Conservation (phyloP, 2,888 invertebrate genomes). For the Drosophila kanekoi region DNA sequence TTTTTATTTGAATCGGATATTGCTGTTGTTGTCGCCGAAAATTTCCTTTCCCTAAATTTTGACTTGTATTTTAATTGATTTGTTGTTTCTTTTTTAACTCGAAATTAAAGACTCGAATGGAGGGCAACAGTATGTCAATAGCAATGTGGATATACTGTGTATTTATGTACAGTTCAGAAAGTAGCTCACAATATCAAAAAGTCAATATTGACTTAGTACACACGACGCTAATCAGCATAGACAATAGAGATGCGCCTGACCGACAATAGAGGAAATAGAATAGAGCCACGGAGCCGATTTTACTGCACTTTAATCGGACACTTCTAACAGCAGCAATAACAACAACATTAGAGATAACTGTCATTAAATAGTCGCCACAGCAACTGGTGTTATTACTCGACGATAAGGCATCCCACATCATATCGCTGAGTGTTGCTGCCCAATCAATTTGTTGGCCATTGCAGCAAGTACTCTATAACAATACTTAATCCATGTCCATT, state of each 20-base stretch:
- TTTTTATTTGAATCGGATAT: conserved; percentile 41
- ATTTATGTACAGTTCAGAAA: conserved; percentile 6
- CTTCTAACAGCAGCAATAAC: conserved; percentile 9
- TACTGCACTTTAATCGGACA: conserved; percentile 49
- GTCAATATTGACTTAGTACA: conserved; percentile 47
- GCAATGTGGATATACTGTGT: background rate
- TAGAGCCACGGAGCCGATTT: background rate
- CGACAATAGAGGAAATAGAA: conserved; percentile 16
- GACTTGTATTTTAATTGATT: conserved; percentile 52
- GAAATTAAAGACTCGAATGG: conserved; percentile 9
- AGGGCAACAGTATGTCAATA: no score
- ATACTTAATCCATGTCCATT: conserved; percentile 60
- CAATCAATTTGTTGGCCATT: conserved; percentile 52
- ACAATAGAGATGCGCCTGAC: conserved; percentile 45
- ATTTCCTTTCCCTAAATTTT: conserved; percentile 17
- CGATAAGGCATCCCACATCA: conserved; percentile 37
- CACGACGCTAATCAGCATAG: conserved; percentile 47
- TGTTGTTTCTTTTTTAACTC: conserved; percentile 38
- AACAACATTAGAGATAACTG: conserved; percentile 31
- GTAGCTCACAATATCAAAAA: conserved; percentile 31
- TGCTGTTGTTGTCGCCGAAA: conserved; percentile 9
- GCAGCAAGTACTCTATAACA: conserved; percentile 49
- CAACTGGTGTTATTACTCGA: conserved; percentile 17
- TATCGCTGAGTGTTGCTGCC: conserved; percentile 21
- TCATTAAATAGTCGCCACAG: conserved; percentile 12